A percentile compares a stretch with the other conserved stretches of the same genome.
phyloP scores from a whole-genome alignment of 2,113 vertebrate genomes.

The Delphinapterus leucas region DNA sequence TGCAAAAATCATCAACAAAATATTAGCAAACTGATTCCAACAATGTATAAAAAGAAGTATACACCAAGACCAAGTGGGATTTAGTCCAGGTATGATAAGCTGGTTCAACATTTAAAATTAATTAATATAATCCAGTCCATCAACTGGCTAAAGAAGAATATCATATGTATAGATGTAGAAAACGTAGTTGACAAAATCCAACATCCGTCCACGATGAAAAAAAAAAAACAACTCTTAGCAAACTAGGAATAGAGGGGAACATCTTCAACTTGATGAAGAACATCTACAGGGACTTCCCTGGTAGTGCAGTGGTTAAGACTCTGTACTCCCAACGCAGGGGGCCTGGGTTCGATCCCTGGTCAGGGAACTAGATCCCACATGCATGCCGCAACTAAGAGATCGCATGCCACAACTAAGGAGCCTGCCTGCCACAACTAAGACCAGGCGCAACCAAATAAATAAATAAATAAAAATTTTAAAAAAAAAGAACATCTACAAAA shows the following conservation, averaged over 20 bases:
- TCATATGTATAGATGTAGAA: background rate
- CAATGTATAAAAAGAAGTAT: background rate
- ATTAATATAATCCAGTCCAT: background rate
- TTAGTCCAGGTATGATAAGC: background rate
- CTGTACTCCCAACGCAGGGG: no score
- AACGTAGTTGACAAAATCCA: background rate
- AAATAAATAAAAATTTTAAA: no score
- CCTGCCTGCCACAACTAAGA: no score
- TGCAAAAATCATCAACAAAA: background rate
- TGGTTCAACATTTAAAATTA: background rate
- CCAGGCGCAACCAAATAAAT: no score
- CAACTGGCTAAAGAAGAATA: background rate
- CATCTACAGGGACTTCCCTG: background rate
- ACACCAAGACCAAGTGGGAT: background rate
- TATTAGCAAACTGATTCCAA: background rate
- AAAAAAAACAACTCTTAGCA: background rate
- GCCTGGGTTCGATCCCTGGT: no score
- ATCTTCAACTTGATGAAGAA: background rate
- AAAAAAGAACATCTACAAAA: background rate
- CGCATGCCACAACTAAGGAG: no score
- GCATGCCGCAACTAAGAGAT: no score
- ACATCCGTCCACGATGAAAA: background rate
- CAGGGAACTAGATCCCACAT: no score
- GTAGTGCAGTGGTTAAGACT: no score
- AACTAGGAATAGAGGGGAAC: background rate